A percentile compares a stretch with the other conserved stretches of the same genome.
Evolutionary conservation across 1,140 invertebrate genomes (phyloP).

Genomic region (Ctenoplectra terminalis): DNA sequence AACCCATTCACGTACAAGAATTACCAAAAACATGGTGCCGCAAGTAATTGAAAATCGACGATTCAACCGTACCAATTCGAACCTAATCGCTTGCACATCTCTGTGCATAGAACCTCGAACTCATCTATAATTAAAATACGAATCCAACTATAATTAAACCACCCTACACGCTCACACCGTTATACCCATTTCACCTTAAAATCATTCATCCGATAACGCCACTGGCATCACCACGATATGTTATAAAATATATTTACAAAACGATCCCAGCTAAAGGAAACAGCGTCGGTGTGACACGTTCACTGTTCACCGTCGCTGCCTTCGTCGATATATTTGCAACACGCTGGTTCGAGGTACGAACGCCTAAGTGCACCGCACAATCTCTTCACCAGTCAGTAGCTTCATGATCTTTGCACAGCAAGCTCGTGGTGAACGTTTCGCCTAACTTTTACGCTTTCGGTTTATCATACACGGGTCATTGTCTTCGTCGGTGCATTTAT

Average conservation of each 20-base stretch:
- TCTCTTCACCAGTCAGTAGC: constrained; percentile 31
- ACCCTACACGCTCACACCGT: background rate
- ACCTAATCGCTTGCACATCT: background rate
- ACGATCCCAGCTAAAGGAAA: background rate
- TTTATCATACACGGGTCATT: background rate
- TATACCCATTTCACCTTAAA: background rate
- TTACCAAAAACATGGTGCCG: no score
- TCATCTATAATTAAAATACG: background rate
- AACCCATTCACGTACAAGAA: no score
- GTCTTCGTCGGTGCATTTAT: background rate
- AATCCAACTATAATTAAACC: background rate
- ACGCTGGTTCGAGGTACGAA: background rate
- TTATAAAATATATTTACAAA: background rate
- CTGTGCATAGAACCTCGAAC: background rate
- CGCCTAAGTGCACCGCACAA: background rate
- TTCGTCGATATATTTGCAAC: constrained; percentile 3
- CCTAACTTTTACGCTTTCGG: background rate
- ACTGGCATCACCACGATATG: no score
- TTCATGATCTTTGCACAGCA: constrained; percentile 22
- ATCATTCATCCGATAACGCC: no score
- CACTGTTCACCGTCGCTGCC: background rate
- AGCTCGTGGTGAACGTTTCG: background rate
- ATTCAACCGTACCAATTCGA: background rate
- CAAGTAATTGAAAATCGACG: no score
- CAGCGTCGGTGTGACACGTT: background rate